Conservation (phyloP, 2,888 invertebrate species). For the Microctonus aethiopoides region DNA sequence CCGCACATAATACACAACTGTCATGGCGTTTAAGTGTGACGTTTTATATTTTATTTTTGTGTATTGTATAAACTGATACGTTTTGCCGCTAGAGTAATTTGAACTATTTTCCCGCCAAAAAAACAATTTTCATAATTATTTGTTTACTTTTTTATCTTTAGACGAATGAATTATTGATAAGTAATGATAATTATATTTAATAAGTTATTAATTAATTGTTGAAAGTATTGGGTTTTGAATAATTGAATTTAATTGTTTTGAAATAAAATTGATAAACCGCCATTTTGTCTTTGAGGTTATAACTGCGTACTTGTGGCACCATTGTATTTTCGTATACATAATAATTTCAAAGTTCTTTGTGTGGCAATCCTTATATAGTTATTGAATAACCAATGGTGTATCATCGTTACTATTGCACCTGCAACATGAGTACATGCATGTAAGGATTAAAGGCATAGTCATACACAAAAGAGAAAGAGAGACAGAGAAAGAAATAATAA, state of each 20-base stretch:
- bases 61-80: background rate
- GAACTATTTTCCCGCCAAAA: background rate
- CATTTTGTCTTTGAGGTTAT: background rate
- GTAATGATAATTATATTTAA: background rate
- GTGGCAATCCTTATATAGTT: constrained; percentile 3
- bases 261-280: background rate
- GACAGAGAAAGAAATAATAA: constrained; percentile 4
- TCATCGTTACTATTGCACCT: background rate
- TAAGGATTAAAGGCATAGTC: constrained; percentile 19
- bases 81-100: background rate
- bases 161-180: background rate
- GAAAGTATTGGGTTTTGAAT: background rate
- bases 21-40: background rate
- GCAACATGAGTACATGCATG: constrained; percentile 23
- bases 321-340: too few species aligned
- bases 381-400: background rate
- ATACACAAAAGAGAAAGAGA: constrained; percentile 9
- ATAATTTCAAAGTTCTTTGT: background rate
- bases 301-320: background rate
- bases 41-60: background rate
- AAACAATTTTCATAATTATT: background rate
- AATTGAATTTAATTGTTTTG: background rate
- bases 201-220: background rate
- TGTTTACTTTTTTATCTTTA: background rate
- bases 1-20: background rate